phyloP scores from a whole-genome alignment of 2,797 vertebrate genomes.

The Pseudomugil gertrudae region DNA sequence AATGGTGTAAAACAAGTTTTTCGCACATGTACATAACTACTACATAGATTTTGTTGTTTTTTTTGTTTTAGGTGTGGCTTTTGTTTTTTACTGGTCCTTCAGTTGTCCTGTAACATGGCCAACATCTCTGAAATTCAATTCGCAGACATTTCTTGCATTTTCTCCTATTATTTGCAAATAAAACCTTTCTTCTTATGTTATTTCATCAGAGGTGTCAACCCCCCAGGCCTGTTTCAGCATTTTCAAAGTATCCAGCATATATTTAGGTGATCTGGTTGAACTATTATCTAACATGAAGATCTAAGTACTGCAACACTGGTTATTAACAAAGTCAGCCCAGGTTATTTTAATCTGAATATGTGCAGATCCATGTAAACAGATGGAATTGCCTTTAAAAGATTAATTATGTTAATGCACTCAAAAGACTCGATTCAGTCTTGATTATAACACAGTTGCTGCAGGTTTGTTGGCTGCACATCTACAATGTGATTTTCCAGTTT shows the following conservation, averaged over 20 bases:
- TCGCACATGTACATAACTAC: not conserved
- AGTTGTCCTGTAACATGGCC: not conserved
- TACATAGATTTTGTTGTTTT: not conserved
- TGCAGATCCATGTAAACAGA: not conserved
- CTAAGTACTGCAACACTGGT: not conserved
- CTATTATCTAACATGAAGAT: not conserved
- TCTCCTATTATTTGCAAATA: not conserved
- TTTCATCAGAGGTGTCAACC: not conserved
- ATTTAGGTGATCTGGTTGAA: not conserved
- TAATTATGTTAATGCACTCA: not conserved
- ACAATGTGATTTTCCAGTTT: too few relatives aligned
- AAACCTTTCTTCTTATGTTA: not conserved
- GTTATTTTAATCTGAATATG: not conserved
- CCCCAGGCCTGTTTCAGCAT: not conserved
- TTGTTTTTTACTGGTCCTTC: not conserved
- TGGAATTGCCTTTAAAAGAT: not conserved
- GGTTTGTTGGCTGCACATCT: too few relatives aligned
- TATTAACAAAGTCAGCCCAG: not conserved
- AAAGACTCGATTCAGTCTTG: too few relatives aligned
- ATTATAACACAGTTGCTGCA: too few relatives aligned
- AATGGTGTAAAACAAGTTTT: not conserved
- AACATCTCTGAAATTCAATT: not conserved
- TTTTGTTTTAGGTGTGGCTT: too few relatives aligned
- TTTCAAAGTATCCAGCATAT: not conserved
- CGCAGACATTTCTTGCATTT: not conserved